These are phyloP conservation scores for Molorchus minor DNA, from an alignment of 2,888 invertebrate genomes.

Conservation along the genomic window DNA sequence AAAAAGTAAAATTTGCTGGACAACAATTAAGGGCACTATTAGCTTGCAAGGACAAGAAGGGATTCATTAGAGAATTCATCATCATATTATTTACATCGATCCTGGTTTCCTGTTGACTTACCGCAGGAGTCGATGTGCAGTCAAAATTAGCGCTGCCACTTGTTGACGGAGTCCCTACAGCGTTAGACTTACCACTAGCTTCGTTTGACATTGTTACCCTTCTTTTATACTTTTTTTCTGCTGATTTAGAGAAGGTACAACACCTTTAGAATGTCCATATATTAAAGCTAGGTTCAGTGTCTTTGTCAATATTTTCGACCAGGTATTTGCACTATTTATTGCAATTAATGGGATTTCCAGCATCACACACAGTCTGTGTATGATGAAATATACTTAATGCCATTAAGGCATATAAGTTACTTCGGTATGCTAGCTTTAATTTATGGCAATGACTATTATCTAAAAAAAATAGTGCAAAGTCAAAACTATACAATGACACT, in stretches of 20 bases:
- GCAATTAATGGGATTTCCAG: neutral
- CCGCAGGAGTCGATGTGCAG: neutral
- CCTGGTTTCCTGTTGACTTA: neutral
- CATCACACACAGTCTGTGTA: neutral
- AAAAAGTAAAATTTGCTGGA: neutral
- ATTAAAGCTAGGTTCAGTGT: conserved; percentile 1
- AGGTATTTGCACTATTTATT: conserved; percentile 1
- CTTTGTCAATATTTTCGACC: conserved; percentile 14
- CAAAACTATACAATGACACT: no score
- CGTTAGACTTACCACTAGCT: neutral
- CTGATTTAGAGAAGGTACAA: neutral
- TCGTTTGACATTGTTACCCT: conserved; percentile 4
- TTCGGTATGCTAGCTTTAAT: no score
- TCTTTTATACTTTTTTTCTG: neutral
- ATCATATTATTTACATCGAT: neutral
- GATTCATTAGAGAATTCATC: conserved; percentile 2
- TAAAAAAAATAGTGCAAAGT: no score
- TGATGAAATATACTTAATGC: neutral
- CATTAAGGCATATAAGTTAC: conserved; percentile 3
- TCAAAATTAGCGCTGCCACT: neutral
- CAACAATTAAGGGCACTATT: neutral
- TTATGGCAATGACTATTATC: no score
- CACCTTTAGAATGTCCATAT: neutral
- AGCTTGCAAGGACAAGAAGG: neutral
- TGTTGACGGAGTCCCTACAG: conserved; percentile 9